Evolutionary conservation across 2,113 vertebrate genomes (phyloP).

Genomic region (Colinus virginianus): DNA sequence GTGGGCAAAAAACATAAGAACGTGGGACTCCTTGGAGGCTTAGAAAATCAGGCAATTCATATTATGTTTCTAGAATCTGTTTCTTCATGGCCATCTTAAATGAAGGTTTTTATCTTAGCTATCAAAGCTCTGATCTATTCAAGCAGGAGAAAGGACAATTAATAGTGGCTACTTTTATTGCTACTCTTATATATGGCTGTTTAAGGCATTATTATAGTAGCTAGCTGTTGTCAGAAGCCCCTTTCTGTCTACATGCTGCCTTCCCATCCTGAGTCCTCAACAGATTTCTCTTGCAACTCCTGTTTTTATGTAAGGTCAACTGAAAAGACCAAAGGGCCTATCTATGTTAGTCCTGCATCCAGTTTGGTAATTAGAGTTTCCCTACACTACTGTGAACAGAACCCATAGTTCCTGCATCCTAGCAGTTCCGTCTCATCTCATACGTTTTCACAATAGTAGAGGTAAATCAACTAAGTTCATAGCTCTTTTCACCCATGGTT

Average conservation of each 20-base stretch:
- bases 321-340: not conserved
- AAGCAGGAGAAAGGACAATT: not conserved
- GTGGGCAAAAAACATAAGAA: constrained; percentile 62
- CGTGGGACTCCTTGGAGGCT: not conserved
- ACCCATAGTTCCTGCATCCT: not conserved
- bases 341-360: not conserved
- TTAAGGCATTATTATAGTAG: not conserved
- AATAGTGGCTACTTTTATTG: not conserved
- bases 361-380: not conserved
- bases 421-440: not conserved
- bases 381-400: not conserved
- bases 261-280: not conserved
- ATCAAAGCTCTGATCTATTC: not conserved
- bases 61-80: not conserved
- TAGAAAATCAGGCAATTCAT: not conserved
- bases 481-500: not conserved
- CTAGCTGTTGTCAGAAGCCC: not conserved
- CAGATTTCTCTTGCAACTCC: not conserved
- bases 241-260: not conserved
- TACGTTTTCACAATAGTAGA: not conserved
- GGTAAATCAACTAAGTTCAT: not conserved
- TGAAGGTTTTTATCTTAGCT: not conserved
- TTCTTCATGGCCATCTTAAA: not conserved
- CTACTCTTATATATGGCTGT: not conserved
- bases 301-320: not conserved